These are phyloP conservation scores for Bombus superbus DNA, from an alignment of 1,140 invertebrate genomes.

Conservation along the genomic window DNA sequence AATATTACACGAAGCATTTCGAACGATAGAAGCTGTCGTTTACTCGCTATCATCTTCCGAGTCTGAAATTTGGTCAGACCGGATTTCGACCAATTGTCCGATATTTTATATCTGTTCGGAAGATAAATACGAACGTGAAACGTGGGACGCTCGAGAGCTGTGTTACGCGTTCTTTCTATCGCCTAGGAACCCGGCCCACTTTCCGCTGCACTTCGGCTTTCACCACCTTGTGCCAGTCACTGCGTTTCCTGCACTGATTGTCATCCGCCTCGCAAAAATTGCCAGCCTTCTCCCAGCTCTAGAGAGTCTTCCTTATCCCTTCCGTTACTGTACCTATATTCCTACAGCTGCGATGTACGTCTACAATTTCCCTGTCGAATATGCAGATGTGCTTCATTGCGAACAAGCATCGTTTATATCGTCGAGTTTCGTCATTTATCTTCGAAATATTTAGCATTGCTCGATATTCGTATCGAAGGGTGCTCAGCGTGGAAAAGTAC, in stretches of 20 bases:
- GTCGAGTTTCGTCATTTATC: too few species aligned
- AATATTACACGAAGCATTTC: too few species aligned
- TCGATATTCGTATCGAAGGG: not conserved
- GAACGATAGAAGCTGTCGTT: not conserved
- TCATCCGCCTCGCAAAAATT: conserved; percentile 58
- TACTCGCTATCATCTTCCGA: not conserved
- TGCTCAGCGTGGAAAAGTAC: not conserved
- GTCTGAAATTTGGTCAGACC: not conserved
- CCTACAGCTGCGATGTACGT: not conserved
- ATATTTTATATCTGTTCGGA: not conserved
- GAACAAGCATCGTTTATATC: not conserved
- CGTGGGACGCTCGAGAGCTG: conserved; percentile 56
- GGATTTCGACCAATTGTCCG: not conserved
- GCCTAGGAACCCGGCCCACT: conserved; percentile 71
- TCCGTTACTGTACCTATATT: not conserved
- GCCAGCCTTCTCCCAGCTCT: conserved; percentile 33
- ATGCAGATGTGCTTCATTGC: not conserved
- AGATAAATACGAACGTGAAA: conserved; percentile 50
- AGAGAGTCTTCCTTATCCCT: conserved; percentile 15
- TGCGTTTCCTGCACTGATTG: conserved; percentile 82
- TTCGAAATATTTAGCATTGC: not conserved
- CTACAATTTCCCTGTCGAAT: not conserved
- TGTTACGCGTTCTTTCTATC: conserved; percentile 66
- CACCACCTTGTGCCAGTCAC: conserved; percentile 78
- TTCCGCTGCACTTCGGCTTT: conserved; percentile 76